Percentiles rank a stretch among this genome's conserved stretches.
These are phyloP conservation scores for Myotis brandtii DNA, from an alignment of 2,113 vertebrate species.

Conservation along the genomic window DNA sequence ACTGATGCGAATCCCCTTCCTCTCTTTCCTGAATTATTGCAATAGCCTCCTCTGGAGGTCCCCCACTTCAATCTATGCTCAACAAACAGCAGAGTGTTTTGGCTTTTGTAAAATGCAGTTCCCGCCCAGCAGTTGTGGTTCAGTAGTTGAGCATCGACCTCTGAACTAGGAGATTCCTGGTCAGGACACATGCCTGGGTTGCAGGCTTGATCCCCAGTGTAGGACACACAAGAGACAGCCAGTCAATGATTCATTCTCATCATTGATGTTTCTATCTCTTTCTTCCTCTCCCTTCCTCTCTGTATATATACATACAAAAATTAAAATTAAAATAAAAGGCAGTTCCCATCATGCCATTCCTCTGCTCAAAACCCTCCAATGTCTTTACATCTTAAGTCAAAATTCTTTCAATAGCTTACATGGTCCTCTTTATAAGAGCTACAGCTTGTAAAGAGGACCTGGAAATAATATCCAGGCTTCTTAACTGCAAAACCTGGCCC, in stretches of 20 bases:
- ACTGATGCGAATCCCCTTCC: background rate
- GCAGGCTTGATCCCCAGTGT: too few species aligned
- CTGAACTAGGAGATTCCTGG: too few species aligned
- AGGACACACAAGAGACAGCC: too few species aligned
- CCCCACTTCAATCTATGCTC: background rate
- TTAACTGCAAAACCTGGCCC: background rate
- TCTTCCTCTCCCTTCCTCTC: too few species aligned
- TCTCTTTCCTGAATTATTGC: background rate
- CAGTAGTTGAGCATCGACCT: too few species aligned
- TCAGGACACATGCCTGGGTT: too few species aligned
- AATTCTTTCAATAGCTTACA: background rate
- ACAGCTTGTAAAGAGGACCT: background rate
- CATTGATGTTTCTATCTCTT: too few species aligned
- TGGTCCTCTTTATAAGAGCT: background rate
- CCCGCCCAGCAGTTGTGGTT: too few species aligned
- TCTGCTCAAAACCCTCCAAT: background rate
- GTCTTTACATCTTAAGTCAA: background rate
- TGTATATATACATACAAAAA: too few species aligned
- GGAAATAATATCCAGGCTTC: background rate
- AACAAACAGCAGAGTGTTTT: background rate
- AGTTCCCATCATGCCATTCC: background rate
- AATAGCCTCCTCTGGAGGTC: background rate
- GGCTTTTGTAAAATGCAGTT: background rate
- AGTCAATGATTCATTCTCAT: too few species aligned
- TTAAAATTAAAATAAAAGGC: too few species aligned